phyloP scores from a whole-genome alignment of 1,140 invertebrate genomes.

The Riptortus pedestris region DNA sequence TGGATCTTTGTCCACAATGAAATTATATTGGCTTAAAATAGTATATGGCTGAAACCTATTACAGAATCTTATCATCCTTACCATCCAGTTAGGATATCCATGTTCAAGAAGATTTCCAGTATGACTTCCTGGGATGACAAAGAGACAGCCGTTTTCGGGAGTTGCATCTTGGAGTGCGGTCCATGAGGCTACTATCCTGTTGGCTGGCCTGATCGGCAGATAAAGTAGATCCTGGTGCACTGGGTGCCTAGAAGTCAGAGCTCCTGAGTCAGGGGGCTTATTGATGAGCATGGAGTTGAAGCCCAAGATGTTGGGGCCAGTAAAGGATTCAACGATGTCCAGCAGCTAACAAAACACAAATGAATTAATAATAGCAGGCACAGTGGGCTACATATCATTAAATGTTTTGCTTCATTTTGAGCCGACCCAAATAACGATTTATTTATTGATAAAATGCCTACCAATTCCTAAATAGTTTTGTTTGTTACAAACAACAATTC shows the following conservation, averaged over 20 bases:
- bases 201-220: slow-evolving; percentile 72
- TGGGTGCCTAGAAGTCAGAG: slow-evolving; percentile 57
- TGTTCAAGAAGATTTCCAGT: slow-evolving; percentile 54
- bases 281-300: slow-evolving; percentile 86
- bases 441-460: no score
- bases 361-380: no score
- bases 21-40: no score
- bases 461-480: no score
- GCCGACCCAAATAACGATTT: no score
- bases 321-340: slow-evolving; percentile 64
- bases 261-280: slow-evolving; percentile 71
- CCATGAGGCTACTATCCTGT: slow-evolving; percentile 74
- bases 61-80: no score
- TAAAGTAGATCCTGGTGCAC: slow-evolving; percentile 79
- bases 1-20: no score
- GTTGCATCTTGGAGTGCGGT: slow-evolving; percentile 75
- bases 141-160: slow-evolving; percentile 70
- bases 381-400: no score
- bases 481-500: no score
- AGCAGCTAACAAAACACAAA: slow-evolving; percentile 50
- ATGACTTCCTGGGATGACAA: slow-evolving; percentile 71
- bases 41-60: no score
- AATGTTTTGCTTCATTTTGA: no score
- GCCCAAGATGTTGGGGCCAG: slow-evolving; percentile 66
- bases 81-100: slow-evolving; percentile 59